Conservation (phyloP, 2,888 invertebrate species). For the Apotomis betuletana region DNA sequence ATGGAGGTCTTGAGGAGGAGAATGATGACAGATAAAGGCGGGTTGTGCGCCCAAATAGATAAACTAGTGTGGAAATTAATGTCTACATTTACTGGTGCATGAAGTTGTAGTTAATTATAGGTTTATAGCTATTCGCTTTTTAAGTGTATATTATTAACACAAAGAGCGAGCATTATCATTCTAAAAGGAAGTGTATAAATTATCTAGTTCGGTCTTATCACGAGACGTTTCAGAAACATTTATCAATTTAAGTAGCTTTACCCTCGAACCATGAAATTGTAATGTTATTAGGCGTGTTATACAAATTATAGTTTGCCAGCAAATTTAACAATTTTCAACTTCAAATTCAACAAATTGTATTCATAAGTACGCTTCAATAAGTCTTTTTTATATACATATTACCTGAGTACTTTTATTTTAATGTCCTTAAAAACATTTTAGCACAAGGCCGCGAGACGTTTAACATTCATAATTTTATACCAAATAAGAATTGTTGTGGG, state of each 20-base stretch:
- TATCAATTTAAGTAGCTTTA: conserved; percentile 70
- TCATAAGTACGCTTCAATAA: background rate
- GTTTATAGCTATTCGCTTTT: conserved; percentile 80
- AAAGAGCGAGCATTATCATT: conserved; percentile 79
- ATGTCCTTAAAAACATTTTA: too few relatives aligned
- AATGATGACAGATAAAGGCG: conserved; percentile 83
- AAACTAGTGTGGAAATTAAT: conserved; percentile 84
- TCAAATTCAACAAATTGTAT: background rate
- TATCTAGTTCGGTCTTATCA: conserved; percentile 70
- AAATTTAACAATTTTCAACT: background rate
- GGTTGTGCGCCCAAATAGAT: conserved; percentile 82
- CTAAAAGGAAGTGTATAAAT: conserved; percentile 79
- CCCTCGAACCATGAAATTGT: conserved; percentile 69
- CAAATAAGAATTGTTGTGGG: too few relatives aligned
- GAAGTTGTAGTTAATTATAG: conserved; percentile 83
- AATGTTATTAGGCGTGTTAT: conserved; percentile 46
- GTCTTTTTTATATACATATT: background rate
- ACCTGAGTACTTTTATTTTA: too few relatives aligned
- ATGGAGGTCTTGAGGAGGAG: conserved; percentile 60
- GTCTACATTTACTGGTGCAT: conserved; percentile 84
- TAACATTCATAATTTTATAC: too few relatives aligned
- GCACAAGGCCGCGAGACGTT: too few relatives aligned
- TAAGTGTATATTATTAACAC: conserved; percentile 76
- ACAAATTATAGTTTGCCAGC: conserved; percentile 14
- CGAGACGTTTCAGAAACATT: conserved; percentile 65